phyloP scores from a whole-genome alignment of 2,113 vertebrate genomes.

The Gavia stellata region DNA sequence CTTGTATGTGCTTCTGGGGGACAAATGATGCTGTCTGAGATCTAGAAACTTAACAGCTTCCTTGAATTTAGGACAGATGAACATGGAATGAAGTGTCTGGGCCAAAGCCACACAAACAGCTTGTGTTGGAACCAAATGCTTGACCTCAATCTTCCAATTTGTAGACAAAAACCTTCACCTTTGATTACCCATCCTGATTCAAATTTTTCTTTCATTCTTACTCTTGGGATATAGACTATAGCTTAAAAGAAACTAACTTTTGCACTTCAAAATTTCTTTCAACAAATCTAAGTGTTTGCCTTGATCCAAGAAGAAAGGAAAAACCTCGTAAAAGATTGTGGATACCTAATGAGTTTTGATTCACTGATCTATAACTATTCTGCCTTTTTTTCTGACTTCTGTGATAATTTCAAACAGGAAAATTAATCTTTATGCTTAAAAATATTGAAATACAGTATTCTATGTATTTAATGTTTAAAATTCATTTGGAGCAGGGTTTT shows the following conservation, averaged over 20 bases:
- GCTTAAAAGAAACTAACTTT: not conserved
- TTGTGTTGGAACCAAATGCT: not conserved
- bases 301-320: not conserved
- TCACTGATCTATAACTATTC: not conserved
- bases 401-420: not conserved
- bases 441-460: not conserved
- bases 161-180: not conserved
- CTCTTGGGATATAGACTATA: not conserved
- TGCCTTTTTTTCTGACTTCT: not conserved
- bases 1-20: not conserved
- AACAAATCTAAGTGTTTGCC: not conserved
- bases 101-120: not conserved
- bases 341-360: not conserved
- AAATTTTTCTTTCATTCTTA: not conserved
- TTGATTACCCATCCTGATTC: not conserved
- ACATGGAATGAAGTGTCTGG: not conserved
- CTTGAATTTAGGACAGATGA: not conserved
- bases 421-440: not conserved
- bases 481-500: not conserved
- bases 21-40: not conserved
- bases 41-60: not conserved
- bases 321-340: not conserved
- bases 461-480: not conserved
- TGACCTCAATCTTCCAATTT: fast-evolving
- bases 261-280: not conserved